Base-by-base conservation (phyloP, 2,797 vertebrate genomes). In the Champsocephalus esox region DNA sequence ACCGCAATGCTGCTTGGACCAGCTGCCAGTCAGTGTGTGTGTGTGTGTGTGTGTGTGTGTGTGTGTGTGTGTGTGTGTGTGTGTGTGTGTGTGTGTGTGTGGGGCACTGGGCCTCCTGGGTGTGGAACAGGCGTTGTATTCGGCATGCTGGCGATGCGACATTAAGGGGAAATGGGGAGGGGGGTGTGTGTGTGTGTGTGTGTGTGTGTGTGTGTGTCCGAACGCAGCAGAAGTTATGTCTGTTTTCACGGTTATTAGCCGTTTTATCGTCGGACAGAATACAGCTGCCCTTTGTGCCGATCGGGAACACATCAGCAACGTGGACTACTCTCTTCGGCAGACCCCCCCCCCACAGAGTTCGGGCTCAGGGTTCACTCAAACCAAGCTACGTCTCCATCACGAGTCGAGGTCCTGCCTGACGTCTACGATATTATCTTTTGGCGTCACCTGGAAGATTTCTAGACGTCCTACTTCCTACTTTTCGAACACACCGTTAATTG, bases 101-200 rank as follows among this genome's bases (percentile, higher is more conserved):
- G 19, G 19, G 19, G 19, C 19, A 44, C 60, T 17, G 66, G 87
- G 88, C 82, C 87, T 80, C 78, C 57, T 73, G 88, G 85, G 83
- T 66, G 83, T 84, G 85, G 85, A 90, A 56, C 75, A 88, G 76
- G 74, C 64, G 67, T 71, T 81, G 66, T 79, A 84, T 84, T 77
- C 80, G 82, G 58, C 80, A 75, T 67, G 57, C 65, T 62, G 62
- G 41, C 24, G 46, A 49, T 57, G 63, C 56, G 56, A 66, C 21
- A 38, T 60, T 61, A 51, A 71, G 51, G 46, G 73, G 66, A 72
- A 85, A 82, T 45, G 61, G 38, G 66, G 3, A 28, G 28, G 28
- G 24, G 57, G 32, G 10, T 41, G 58, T 61, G 66, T 34, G 34
- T 34, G 34, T 34, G 34, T 34, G 19, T 19, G 19, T 19, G 19